These are phyloP conservation scores for Linyphia triangularis DNA, from an alignment of 2,888 invertebrate species.

Conservation along the genomic window DNA sequence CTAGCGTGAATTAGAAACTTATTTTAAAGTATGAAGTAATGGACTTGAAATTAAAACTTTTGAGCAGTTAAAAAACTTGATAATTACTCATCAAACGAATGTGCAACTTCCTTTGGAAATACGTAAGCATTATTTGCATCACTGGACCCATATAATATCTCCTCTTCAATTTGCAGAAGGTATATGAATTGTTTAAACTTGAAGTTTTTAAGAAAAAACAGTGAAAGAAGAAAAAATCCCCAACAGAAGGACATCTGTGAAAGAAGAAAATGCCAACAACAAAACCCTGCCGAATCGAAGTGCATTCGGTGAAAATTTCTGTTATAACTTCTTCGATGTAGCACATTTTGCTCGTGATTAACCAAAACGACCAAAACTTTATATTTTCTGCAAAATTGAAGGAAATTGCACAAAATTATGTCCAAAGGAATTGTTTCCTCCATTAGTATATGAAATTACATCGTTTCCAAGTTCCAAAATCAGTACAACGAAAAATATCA, in stretches of 20 bases:
- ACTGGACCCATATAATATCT: too few species aligned
- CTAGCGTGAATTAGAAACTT: neutral
- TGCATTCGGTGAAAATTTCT: neutral
- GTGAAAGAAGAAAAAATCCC: neutral
- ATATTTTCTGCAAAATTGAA: neutral
- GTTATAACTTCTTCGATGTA: neutral
- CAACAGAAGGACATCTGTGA: neutral
- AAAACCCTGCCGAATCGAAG: neutral
- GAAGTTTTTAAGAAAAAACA: neutral
- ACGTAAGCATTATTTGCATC: neutral
- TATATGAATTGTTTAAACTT: neutral
- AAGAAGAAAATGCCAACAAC: neutral
- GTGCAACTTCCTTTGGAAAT: too few species aligned
- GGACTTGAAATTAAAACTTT: neutral
- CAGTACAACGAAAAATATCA: too few species aligned
- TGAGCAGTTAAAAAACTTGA: neutral
- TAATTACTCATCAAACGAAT: neutral
- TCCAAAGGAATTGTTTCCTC: neutral
- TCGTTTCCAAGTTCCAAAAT: neutral
- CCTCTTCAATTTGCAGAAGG: neutral
- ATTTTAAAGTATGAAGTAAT: too few species aligned
- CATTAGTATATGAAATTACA: neutral
- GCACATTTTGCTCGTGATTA: neutral
- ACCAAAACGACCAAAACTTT: neutral
- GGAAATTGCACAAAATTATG: neutral